Evolutionary conservation across 1,140 invertebrate genomes (phyloP).

Genomic region (Nephila pilipes): DNA sequence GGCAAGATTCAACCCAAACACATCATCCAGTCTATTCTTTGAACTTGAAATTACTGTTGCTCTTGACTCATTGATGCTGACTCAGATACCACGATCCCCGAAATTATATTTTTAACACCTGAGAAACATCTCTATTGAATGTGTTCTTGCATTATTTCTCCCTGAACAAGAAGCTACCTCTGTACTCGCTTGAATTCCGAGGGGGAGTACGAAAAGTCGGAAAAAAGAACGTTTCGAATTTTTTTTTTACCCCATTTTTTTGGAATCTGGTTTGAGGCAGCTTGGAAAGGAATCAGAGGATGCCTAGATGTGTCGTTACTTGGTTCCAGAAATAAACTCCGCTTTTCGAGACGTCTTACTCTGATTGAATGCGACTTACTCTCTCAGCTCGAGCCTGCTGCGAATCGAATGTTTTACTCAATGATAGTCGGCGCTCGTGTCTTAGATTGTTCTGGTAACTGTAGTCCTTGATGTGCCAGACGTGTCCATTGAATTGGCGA

Average conservation of each 20-base stretch:
- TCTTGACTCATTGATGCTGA: not conserved
- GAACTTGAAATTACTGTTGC: not conserved
- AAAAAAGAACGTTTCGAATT: conserved; percentile 4
- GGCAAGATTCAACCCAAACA: not conserved
- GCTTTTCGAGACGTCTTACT: not conserved
- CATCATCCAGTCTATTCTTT: not conserved
- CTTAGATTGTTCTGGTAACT: too few relatives aligned
- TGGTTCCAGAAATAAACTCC: not conserved
- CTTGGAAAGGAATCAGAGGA: not conserved
- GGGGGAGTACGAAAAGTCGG: not conserved
- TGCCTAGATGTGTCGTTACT: not conserved
- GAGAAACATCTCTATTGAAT: not conserved
- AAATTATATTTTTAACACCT: not conserved
- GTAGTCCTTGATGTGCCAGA: too few relatives aligned
- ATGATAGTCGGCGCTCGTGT: not conserved
- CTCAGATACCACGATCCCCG: not conserved
- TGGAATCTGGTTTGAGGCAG: not conserved
- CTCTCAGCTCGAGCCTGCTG: not conserved
- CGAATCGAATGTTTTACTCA: not conserved
- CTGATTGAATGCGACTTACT: not conserved
- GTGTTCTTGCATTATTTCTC: not conserved
- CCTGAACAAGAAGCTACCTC: not conserved
- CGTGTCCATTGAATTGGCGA: too few relatives aligned
- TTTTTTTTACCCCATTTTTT: conserved; percentile 30
- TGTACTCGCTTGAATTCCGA: not conserved